Conservation (phyloP, 2,888 invertebrate species). For the Scotopteryx bipunctaria region DNA sequence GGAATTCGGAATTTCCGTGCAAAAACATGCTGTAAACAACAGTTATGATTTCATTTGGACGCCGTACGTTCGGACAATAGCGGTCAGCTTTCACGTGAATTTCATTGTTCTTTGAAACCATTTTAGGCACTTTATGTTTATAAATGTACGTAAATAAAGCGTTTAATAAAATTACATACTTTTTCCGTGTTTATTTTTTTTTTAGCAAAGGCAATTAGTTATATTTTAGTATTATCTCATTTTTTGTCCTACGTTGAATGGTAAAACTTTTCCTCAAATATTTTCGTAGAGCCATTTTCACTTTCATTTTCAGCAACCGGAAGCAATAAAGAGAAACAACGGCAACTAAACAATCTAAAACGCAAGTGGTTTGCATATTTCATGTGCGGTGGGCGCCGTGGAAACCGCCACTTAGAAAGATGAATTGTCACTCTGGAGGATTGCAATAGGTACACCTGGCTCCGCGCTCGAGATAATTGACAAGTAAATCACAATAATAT, state of each 20-base stretch:
- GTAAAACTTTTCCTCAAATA: background rate
- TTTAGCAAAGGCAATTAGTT: background rate
- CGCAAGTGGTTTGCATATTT: constrained; percentile 70
- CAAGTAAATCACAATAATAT: background rate
- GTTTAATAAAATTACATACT: no score
- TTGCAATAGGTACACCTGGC: constrained; percentile 48
- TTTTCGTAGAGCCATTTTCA: constrained; percentile 11
- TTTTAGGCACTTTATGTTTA: background rate
- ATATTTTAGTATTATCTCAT: background rate
- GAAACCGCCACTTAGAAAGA: constrained; percentile 64
- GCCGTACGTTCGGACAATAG: constrained; percentile 21
- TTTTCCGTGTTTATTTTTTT: no score
- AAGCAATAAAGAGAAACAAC: constrained; percentile 34
- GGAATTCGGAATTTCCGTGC: constrained; percentile 46
- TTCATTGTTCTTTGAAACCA: constrained; percentile 9
- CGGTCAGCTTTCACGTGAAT: constrained; percentile 12
- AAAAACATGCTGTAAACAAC: constrained; percentile 44
- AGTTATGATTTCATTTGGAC: constrained; percentile 43
- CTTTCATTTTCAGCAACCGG: constrained; percentile 12
- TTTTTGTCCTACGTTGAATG: background rate
- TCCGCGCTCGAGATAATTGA: background rate
- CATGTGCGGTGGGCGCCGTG: constrained; percentile 47
- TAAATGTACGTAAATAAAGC: no score
- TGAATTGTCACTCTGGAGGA: constrained; percentile 72
- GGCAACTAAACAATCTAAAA: constrained; percentile 52